Conservation (phyloP, 2,888 invertebrate species). For the Microchrysa polita region DNA sequence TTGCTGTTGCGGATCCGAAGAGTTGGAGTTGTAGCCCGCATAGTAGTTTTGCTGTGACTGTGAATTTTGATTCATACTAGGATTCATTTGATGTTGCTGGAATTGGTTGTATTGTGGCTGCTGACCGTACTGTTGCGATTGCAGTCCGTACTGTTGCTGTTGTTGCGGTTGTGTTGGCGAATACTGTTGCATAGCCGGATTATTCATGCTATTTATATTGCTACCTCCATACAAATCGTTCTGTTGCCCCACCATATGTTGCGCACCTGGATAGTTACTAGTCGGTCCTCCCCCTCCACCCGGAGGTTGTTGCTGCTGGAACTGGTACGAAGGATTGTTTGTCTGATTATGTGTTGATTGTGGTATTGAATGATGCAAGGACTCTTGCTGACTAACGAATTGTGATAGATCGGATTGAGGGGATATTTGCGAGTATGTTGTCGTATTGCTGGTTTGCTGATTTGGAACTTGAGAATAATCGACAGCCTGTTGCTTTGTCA, state of each 20-base stretch:
- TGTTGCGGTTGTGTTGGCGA: slow-evolving; percentile 54
- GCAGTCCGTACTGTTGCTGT: slow-evolving; percentile 54
- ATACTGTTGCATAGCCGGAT: slow-evolving; percentile 53
- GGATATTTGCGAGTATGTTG: slow-evolving; percentile 60
- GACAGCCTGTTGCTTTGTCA: slow-evolving; percentile 55
- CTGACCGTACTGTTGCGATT: slow-evolving; percentile 50
- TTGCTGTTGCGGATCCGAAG: slow-evolving; percentile 45
- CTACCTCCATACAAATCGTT: slow-evolving; percentile 53
- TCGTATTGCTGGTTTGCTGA: slow-evolving; percentile 57
- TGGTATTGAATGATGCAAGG: slow-evolving; percentile 58
- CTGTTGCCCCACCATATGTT: slow-evolving; percentile 1
- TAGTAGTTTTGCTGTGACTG: slow-evolving; percentile 55
- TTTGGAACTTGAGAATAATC: slow-evolving; percentile 63
- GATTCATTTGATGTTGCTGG: slow-evolving; percentile 51
- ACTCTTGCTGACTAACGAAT: slow-evolving; percentile 57
- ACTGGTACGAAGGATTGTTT: slow-evolving; percentile 61
- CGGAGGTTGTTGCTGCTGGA: slow-evolving; percentile 60
- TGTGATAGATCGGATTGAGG: slow-evolving; percentile 62
- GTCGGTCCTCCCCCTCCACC: slow-evolving; percentile 53
- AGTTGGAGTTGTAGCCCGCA: slow-evolving; percentile 41
- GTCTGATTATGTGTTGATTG: slow-evolving; percentile 55
- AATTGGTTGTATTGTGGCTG: slow-evolving; percentile 53
- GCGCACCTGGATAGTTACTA: slow-evolving; percentile 46
- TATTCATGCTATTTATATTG: slow-evolving; percentile 48
- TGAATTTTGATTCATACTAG: slow-evolving; percentile 46